Base-by-base conservation (phyloP, 2,797 vertebrate genomes). In the Pangasius djambal region DNA sequence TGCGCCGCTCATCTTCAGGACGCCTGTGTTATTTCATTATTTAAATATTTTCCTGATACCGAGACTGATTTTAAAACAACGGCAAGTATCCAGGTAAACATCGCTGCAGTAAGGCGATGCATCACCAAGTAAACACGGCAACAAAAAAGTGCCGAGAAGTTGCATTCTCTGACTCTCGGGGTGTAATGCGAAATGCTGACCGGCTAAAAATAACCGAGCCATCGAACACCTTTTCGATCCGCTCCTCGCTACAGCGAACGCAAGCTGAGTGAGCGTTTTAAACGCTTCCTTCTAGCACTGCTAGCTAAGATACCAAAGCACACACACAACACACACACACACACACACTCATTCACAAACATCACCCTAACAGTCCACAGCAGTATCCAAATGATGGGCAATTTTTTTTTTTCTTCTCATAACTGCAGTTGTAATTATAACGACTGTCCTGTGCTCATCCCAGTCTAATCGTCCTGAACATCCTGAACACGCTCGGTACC, bases 231-330 rank as follows among this genome's bases (percentile, higher is more conserved):
- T 89, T 6, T 44, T 89, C 75, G 89, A 92, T 92, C 88, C 37
- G 48, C 40, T 22, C 72, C 63, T 81, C 63, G 40, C 87, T 83
- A 70, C 77, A 83, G 84, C 89, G 40, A 89, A 84, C 9, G 59
- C 55, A 69, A 82, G 89, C 91, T 91, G 88, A 91, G 78, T 65
- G 88, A 88, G 79, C 89, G 22, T 85, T 90, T 91, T 78, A 72
- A 28, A n/a, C 37, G 52, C 78, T 81, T 16, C n/a, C 52, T 34
- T 57, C 28, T 22, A 81, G 52, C 75, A 55, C 50, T 52, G 75
- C 77, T 81, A 57, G n/a, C 77, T 81, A 57, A 81, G 77, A 57
- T 34, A 10, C 59, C 25, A 22, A 20, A 13, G 9, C 78, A 22
- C 67, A 50, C 85, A 63, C 55, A 59, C 61, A 86, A 63, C 72